Conservation (phyloP, 2,888 invertebrate genomes). For the Nemapogon koenigi region DNA sequence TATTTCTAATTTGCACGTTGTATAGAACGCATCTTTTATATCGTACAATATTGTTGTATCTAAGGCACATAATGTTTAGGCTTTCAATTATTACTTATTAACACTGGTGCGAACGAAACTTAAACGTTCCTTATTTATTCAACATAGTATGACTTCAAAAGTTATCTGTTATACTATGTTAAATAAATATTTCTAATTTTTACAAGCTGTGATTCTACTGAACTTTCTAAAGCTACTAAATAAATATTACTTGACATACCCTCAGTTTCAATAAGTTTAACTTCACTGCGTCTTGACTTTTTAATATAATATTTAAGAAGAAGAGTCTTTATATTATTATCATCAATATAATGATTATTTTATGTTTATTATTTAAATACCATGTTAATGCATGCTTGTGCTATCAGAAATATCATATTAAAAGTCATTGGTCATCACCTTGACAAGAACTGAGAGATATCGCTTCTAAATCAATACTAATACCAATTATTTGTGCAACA, state of each 20-base stretch:
- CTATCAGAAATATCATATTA: too few species aligned
- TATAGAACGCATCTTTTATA: conserved; percentile 65
- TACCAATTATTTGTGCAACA: conserved; percentile 1
- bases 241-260: too few species aligned
- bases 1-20: conserved; percentile 64
- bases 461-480: too few species aligned
- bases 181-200: conserved; percentile 4
- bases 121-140: conserved; percentile 15
- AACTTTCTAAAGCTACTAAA: conserved; percentile 40
- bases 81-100: conserved; percentile 61
- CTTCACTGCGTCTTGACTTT: too few species aligned
- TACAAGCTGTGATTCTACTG: conserved; percentile 27
- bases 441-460: too few species aligned
- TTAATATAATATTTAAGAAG: too few species aligned
- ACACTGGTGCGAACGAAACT: conserved; percentile 53
- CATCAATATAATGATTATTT: too few species aligned
- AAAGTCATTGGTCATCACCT: too few species aligned
- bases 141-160: not conserved
- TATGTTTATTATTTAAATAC: too few species aligned
- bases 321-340: too few species aligned
- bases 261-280: too few species aligned
- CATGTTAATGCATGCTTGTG: too few species aligned
- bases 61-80: conserved; percentile 68
- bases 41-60: conserved; percentile 67
- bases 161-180: not conserved